Conservation (phyloP, 2,113 vertebrate genomes). For the Triplophysa tibetana region DNA sequence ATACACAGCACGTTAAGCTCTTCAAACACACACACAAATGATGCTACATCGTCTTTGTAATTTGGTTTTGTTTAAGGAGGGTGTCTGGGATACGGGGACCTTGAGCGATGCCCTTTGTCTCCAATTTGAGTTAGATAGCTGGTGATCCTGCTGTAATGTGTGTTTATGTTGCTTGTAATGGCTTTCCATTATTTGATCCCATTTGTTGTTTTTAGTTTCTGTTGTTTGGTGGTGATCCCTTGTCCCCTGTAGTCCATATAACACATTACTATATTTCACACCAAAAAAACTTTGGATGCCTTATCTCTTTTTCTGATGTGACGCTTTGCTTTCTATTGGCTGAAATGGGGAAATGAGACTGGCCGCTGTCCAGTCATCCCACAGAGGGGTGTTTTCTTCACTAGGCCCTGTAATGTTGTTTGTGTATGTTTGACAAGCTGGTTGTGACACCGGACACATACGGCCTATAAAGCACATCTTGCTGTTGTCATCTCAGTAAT, state of each 20-base stretch:
- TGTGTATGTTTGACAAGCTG: slow-evolving; percentile 27
- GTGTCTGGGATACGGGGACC: background rate
- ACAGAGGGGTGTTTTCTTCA: slow-evolving; percentile 16
- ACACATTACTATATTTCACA: background rate
- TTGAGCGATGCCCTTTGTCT: background rate
- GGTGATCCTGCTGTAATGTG: background rate
- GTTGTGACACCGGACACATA: slow-evolving; percentile 27
- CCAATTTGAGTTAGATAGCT: background rate
- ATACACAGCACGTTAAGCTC: background rate
- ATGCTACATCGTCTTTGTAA: background rate
- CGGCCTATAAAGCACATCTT: background rate
- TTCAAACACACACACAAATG: background rate
- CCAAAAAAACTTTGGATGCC: background rate
- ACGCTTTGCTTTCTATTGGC: slow-evolving; percentile 4
- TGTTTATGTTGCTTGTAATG: background rate
- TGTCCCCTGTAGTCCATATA: too few relatives aligned
- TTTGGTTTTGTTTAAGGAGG: background rate
- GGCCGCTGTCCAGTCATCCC: slow-evolving; percentile 27
- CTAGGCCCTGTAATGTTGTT: background rate
- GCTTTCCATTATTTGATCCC: background rate
- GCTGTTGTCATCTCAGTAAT: slow-evolving; percentile 31
- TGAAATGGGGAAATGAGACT: background rate
- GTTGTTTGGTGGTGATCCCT: too few relatives aligned
- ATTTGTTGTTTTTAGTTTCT: too few relatives aligned
- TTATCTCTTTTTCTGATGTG: background rate